Base-by-base conservation (phyloP, 64 coral and sea anemone species). In the Exaiptasia diaphana region DNA sequence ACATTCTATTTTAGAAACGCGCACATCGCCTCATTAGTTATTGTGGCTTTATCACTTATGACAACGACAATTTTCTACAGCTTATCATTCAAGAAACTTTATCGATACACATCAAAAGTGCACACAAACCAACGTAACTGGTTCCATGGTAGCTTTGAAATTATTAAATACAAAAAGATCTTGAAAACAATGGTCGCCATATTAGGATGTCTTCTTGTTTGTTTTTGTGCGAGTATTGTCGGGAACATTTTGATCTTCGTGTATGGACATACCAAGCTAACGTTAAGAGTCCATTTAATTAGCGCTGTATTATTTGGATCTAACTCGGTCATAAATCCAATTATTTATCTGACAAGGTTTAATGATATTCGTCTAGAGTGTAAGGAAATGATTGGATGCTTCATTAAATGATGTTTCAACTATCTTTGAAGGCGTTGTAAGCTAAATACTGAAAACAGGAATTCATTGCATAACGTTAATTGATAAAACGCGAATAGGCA, bases 121-220 rank as follows among this genome's bases (percentile, higher is more conserved):
- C 61, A 65, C 4, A 3, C 14, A 5, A 3, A 65, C 13, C 11
- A 34, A 1, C 30, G 15, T 35, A 32, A 46, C 15, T 6, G 5
- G 15, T 46, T 27, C 2, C 18, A 35, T 24, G 0, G 13, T 35
- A 35, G 61, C 11, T 65, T 65, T 33, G 61, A 65, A 35, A 20
- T 65, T 36, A 28, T 65, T 28, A 65, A 65, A 35, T 65, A 65
- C 61, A 65, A 65, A 35, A 65, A 65, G 21, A 28, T 65, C 18
- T 35, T 65, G 10, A 65, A 65, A 35, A 65, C 61, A 1, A 65
- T 65, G 61, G 32, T 65, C 30, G 13, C 26, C 29, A 65, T 65
- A 65, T 65, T 65, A 20, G 61, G 61, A 38, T 65, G 61, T 18
- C 13, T 20, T 17, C 20, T 65, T 28, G 32, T 65, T 18, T 65